Evolutionary conservation across 2,113 vertebrate genomes (phyloP).

Genomic region (Cryptotis parvus): DNA sequence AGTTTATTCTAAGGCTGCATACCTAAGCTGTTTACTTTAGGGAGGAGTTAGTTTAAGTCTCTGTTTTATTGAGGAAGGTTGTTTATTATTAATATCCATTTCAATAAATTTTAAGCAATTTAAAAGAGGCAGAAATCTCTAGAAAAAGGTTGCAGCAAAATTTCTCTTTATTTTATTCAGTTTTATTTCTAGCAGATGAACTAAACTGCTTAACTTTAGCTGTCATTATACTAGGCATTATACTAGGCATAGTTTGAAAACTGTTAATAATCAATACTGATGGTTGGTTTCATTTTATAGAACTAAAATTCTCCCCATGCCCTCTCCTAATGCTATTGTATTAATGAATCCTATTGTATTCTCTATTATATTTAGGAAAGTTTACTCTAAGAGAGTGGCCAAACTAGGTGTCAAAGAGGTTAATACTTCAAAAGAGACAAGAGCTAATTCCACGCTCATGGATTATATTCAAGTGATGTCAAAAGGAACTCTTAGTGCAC

Average conservation of each 20-base stretch:
- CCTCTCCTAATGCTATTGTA: neutral
- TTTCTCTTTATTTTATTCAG: neutral
- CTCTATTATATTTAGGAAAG: neutral
- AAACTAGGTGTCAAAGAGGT: constrained; percentile 27
- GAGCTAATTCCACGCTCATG: neutral
- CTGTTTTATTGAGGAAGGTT: constrained; percentile 54
- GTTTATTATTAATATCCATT: constrained; percentile 55
- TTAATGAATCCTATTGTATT: too few relatives aligned
- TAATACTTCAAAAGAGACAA: constrained; percentile 16
- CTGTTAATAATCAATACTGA: neutral
- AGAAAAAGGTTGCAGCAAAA: neutral
- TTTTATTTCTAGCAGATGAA: neutral
- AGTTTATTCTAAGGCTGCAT: constrained; percentile 17
- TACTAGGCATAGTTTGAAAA: neutral
- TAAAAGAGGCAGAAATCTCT: constrained; percentile 23
- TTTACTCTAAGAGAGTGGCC: constrained; percentile 23
- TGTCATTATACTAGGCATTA: neutral
- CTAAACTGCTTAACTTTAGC: neutral
- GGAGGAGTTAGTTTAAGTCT: constrained; percentile 51
- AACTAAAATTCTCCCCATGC: accelerated
- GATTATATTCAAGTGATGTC: neutral
- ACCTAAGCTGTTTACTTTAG: constrained; percentile 49
- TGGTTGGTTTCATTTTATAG: neutral
- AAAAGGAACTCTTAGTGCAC: neutral
- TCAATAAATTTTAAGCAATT: constrained; percentile 56